Evolutionary conservation across 2,888 invertebrate species (phyloP).

Genomic region (Chaitophorus viminalis): DNA sequence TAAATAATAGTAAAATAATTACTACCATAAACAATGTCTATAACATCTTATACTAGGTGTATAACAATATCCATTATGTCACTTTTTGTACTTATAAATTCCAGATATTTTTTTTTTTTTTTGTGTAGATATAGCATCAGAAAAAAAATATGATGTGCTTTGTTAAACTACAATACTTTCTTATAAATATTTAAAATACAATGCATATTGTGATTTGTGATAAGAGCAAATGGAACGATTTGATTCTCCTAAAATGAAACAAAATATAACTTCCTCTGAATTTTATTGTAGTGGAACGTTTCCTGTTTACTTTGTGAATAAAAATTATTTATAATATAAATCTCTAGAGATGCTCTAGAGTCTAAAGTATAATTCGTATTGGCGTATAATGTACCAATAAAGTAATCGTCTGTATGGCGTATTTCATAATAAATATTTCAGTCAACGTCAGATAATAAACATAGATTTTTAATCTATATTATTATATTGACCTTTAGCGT

Average conservation of each 20-base stretch:
- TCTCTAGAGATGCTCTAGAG: neutral
- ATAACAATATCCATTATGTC: too few relatives aligned
- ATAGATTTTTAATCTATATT: too few relatives aligned
- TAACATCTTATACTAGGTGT: too few relatives aligned
- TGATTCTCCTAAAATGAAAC: neutral
- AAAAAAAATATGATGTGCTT: neutral
- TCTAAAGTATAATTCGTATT: too few relatives aligned
- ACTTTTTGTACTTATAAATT: neutral
- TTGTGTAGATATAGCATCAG: too few relatives aligned
- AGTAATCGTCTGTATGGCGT: too few relatives aligned
- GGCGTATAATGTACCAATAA: too few relatives aligned
- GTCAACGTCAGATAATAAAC: too few relatives aligned
- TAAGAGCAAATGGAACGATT: slow-evolving; percentile 6
- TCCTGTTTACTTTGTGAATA: neutral
- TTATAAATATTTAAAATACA: neutral
- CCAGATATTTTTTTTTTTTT: neutral
- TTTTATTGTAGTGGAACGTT: neutral
- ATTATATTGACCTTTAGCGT: too few relatives aligned
- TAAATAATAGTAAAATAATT: too few relatives aligned
- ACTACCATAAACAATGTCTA: too few relatives aligned
- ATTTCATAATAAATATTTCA: too few relatives aligned
- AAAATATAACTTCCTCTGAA: neutral
- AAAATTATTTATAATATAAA: neutral
- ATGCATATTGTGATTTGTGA: neutral
- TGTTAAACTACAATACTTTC: neutral